phyloP scores from a whole-genome alignment of 2,113 vertebrate species.

The Raja brachyura region DNA sequence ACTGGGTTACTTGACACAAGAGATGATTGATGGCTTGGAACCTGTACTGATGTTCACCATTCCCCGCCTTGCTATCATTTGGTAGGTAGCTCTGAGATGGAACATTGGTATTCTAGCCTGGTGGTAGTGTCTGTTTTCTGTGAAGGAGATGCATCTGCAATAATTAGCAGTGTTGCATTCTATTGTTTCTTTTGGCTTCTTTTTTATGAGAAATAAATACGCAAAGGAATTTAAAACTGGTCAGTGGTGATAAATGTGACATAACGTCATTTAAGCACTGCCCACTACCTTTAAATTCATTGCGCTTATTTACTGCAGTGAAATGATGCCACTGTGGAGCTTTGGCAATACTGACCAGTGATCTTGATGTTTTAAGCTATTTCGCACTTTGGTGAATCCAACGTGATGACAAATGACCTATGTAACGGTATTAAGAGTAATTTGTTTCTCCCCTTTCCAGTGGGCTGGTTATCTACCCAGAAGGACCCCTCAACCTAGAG shows the following conservation, averaged over 20 bases:
- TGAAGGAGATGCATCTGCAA: background rate
- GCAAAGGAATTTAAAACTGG: too few relatives aligned
- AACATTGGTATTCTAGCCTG: background rate
- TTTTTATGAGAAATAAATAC: background rate
- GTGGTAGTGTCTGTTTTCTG: background rate
- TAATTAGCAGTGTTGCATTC: background rate
- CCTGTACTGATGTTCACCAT: slow-evolving; percentile 65
- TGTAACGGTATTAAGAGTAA: background rate
- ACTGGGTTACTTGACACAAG: slow-evolving; percentile 59
- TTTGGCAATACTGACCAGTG: background rate
- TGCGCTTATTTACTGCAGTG: too few relatives aligned
- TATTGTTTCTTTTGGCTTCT: background rate
- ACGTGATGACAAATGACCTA: background rate
- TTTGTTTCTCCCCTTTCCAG: slow-evolving; percentile 43
- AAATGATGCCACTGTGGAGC: too few relatives aligned
- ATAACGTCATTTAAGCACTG: too few relatives aligned
- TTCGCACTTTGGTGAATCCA: background rate
- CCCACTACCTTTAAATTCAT: too few relatives aligned
- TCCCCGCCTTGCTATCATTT: slow-evolving; percentile 61
- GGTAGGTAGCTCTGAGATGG: slow-evolving; percentile 46
- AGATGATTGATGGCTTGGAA: slow-evolving; percentile 63
- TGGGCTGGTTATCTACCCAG: slow-evolving; percentile 60
- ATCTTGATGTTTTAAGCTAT: background rate
- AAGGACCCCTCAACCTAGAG: slow-evolving; percentile 59
- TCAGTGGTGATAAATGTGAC: too few relatives aligned